Conservation (phyloP, 2,797 vertebrate species). For the Acanthurus tractus region DNA sequence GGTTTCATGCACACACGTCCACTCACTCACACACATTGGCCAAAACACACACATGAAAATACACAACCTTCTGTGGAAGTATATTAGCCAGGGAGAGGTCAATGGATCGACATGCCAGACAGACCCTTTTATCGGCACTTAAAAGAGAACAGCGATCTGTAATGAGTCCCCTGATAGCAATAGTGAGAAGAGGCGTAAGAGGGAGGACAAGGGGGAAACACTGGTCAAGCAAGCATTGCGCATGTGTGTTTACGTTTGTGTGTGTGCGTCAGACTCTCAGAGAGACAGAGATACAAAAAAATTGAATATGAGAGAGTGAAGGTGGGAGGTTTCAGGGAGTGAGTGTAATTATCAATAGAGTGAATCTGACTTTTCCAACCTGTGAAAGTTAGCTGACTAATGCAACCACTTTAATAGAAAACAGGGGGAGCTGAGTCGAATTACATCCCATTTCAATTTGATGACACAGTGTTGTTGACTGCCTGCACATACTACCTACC, state of each 20-base stretch:
- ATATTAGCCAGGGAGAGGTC: slow-evolving; percentile 65
- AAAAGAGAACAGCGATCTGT: slow-evolving; percentile 63
- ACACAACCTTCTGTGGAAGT: slow-evolving; percentile 54
- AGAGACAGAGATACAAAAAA: slow-evolving; percentile 6
- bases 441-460: slow-evolving; percentile 52
- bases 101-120: slow-evolving; percentile 57
- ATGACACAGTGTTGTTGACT: slow-evolving; percentile 43
- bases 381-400: slow-evolving; percentile 42
- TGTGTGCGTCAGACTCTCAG: background rate
- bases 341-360: slow-evolving; percentile 17
- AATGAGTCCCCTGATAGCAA: slow-evolving; percentile 76
- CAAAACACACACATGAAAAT: slow-evolving; percentile 8
- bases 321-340: background rate
- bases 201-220: slow-evolving; percentile 35
- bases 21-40: slow-evolving; percentile 2
- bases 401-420: slow-evolving; percentile 41
- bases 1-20: slow-evolving; percentile 18
- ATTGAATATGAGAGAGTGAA: background rate
- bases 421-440: slow-evolving; percentile 25
- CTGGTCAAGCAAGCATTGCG: slow-evolving; percentile 44
- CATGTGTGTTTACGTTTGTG: slow-evolving; percentile 6
- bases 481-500: slow-evolving; percentile 17
- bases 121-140: slow-evolving; percentile 76
- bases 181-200: slow-evolving; percentile 54
- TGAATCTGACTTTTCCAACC: slow-evolving; percentile 33